Conservation (phyloP, 1,140 invertebrate genomes). For the Caenorhabditis briggsae region DNA sequence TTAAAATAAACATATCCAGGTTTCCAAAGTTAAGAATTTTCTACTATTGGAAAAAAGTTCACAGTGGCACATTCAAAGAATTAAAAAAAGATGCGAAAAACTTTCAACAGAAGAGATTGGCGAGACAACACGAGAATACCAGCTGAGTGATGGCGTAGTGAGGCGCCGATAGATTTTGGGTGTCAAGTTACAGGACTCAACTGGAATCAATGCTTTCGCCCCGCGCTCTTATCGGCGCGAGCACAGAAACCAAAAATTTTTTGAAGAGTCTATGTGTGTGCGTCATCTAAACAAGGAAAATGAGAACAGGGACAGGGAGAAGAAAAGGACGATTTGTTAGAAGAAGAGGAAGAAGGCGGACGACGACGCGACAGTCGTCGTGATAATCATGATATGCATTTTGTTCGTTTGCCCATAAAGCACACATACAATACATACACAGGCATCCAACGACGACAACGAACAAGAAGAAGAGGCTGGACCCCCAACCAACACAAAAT, state of each 20-base stretch:
- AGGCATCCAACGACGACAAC: neutral
- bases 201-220: slow-evolving; percentile 7
- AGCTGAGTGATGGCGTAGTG: neutral
- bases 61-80: no score
- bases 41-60: no score
- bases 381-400: slow-evolving; percentile 43
- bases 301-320: neutral
- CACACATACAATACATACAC: slow-evolving; percentile 36
- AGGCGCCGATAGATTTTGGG: neutral
- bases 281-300: neutral
- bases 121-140: neutral
- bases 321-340: neutral
- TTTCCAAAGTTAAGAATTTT: no score
- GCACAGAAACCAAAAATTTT: neutral
- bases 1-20: no score
- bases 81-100: neutral
- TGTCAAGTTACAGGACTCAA: slow-evolving; percentile 41
- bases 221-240: neutral
- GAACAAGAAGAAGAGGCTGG: slow-evolving; percentile 12
- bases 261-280: neutral
- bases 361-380: neutral
- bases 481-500: slow-evolving; percentile 1
- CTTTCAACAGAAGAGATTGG: neutral
- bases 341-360: neutral
- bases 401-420: slow-evolving; percentile 39